A percentile compares a stretch with the other conserved stretches of the same genome.
These are phyloP conservation scores for Criorhina ranunculi DNA, from an alignment of 2,888 invertebrate genomes.

Conservation along the genomic window DNA sequence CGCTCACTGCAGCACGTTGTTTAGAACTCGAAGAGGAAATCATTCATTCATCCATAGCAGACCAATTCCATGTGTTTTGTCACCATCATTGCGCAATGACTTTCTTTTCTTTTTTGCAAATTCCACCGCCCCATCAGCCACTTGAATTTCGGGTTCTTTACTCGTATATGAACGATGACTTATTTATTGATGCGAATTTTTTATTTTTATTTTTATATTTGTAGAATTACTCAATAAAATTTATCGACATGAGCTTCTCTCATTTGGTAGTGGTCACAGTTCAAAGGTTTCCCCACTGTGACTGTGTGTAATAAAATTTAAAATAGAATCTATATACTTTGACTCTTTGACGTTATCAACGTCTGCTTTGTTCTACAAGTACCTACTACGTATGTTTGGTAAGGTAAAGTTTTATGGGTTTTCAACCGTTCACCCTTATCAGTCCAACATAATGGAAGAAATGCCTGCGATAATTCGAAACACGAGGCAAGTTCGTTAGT, in stretches of 20 bases:
- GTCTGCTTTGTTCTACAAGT: neutral
- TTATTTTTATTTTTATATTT: neutral
- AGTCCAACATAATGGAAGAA: neutral
- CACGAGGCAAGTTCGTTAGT: constrained; percentile 3
- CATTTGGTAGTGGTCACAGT: constrained; percentile 6
- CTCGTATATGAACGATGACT: neutral
- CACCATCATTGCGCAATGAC: constrained; percentile 12
- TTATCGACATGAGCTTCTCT: constrained; percentile 4
- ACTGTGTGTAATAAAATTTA: constrained; percentile 10
- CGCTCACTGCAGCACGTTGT: neutral
- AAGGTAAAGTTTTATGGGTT: constrained; percentile 14
- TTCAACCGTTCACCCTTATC: constrained; percentile 12
- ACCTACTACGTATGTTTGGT: neutral
- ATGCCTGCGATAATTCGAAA: neutral
- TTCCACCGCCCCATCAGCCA: neutral
- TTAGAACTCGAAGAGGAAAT: neutral
- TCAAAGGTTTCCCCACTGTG: constrained; percentile 12
- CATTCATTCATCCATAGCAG: constrained; percentile 14
- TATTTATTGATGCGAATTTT: constrained; percentile 14
- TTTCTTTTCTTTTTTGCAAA: too few relatives aligned
- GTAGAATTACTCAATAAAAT: constrained; percentile 27
- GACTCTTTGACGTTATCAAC: constrained; percentile 22
- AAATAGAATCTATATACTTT: constrained; percentile 21
- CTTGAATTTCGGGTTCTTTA: neutral
- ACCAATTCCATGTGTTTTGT: neutral